Evolutionary conservation across 1,140 invertebrate genomes (phyloP), one percentile per base, ranked within the genome.

Genomic region (Cyclina sinensis): DNA sequence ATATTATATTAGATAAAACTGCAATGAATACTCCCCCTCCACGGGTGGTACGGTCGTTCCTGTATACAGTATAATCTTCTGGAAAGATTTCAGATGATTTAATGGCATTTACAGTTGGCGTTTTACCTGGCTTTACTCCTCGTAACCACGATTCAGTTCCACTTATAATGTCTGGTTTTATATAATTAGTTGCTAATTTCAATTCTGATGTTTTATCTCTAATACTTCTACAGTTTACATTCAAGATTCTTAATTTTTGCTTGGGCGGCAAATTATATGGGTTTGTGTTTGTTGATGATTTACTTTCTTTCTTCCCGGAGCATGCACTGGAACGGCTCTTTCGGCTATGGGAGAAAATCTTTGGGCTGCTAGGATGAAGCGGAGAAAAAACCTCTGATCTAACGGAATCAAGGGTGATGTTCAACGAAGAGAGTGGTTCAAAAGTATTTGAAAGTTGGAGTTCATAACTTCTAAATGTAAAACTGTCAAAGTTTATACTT

Each of bases 51-150:
- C 89, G 48, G 48, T 87, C 89, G 81, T 86, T 87, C n/a, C 73
- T 80, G 57, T 90, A 86, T 7, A 82, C 30, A 30, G 57, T 74
- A 32, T 86, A 90, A 18, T 85, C 78, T 80, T 57, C 74, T 21
- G 83, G 89, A 51, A 90, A 80, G n/a, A 90, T 82, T 62, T 86
- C 89, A 57, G 83, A 43, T n/a, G 74, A 73, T 62, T 80, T 86
- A 59, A 86, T 86, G 18, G 74, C 84, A 51, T 35, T 54, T n/a
- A n/a, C n/a, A 30, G 78, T n/a, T 11, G 62, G 62, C 7, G 78
- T 57, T 76, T 59, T 57, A 30, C 78, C 78, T n/a, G 78, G 51
- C 62, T 57, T 81, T 21, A 81, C 37, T 30, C 78, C 78, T 32
- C 51, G 78, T 81, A 81, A 24, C 78, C 51, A 81, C 11, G 78